Evolutionary conservation across 1,140 invertebrate species (phyloP).

Genomic region (Caligus rogercresseyi): DNA sequence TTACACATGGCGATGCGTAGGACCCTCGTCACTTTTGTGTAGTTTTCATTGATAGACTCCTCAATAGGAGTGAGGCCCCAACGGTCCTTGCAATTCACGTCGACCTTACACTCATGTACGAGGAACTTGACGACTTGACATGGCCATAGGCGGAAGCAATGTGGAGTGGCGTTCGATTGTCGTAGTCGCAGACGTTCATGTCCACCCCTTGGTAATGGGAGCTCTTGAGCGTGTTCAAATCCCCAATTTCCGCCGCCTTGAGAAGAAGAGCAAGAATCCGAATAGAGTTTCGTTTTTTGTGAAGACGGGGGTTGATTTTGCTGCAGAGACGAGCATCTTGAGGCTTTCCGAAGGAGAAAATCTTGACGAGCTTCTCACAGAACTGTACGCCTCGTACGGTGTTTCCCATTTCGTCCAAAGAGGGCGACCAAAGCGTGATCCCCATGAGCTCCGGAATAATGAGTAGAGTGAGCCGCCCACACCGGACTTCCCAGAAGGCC

Average conservation of each 20-base stretch:
- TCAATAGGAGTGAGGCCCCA: slow-evolving; percentile 76
- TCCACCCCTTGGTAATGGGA: slow-evolving; percentile 28
- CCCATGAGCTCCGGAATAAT: slow-evolving; percentile 95
- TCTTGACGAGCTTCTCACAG: slow-evolving; percentile 68
- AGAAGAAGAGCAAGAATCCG: not conserved
- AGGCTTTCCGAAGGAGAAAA: slow-evolving; percentile 72
- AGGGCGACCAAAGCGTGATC: slow-evolving; percentile 84
- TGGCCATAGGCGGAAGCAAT: slow-evolving; percentile 34
- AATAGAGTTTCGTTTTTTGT: not conserved
- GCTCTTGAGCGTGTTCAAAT: slow-evolving; percentile 4
- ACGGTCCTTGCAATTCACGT: slow-evolving; percentile 33
- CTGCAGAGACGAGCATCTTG: not conserved
- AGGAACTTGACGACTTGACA: slow-evolving; percentile 30
- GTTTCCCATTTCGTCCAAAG: slow-evolving; percentile 72
- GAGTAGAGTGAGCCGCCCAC: slow-evolving; percentile 80
- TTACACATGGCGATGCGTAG: not conserved
- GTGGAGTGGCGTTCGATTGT: slow-evolving; percentile 34
- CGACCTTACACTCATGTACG: slow-evolving; percentile 29
- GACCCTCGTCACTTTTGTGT: slow-evolving; percentile 28
- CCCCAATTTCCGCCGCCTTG: not conserved
- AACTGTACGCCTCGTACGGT: slow-evolving; percentile 78
- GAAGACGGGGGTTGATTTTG: not conserved
- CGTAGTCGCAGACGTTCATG: slow-evolving; percentile 32
- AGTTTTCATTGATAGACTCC: slow-evolving; percentile 64
- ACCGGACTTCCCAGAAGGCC: slow-evolving; percentile 93